Conservation (phyloP, 2,797 vertebrate species). For the Dallia pectoralis region DNA sequence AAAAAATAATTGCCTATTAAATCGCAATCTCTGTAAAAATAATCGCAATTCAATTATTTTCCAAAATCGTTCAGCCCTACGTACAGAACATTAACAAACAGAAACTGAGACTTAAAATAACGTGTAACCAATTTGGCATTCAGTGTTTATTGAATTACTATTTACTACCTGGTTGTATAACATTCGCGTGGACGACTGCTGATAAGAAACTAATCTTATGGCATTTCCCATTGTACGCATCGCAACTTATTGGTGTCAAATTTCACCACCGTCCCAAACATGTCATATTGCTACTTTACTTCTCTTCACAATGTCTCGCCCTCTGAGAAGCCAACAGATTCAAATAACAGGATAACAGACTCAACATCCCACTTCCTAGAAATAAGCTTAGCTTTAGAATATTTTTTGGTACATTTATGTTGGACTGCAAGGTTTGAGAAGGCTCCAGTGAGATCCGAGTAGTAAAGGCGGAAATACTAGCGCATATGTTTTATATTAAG, state of each 20-base stretch:
- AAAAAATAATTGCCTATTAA: no score
- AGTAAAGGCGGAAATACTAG: no score
- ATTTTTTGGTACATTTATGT: background rate
- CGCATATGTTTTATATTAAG: no score
- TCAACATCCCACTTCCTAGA: background rate
- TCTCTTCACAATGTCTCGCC: background rate
- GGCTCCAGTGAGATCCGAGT: no score
- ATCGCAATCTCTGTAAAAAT: no score
- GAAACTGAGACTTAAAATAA: no score
- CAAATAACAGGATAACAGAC: background rate
- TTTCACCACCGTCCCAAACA: background rate
- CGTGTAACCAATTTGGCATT: background rate
- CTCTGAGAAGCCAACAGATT: background rate
- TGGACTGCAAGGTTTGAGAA: no score
- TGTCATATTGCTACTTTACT: background rate
- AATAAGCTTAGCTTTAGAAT: background rate
- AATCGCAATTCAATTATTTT: no score
- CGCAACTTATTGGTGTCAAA: background rate
- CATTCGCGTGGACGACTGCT: background rate
- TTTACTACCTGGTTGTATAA: background rate
- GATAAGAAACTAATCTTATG: background rate
- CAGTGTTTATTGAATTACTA: conserved; percentile 1
- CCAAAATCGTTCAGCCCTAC: no score
- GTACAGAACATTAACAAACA: no score
- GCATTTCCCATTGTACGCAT: background rate